A percentile compares a stretch with the other conserved stretches of the same genome.
Evolutionary conservation across 2,888 invertebrate genomes (phyloP).

Genomic region (Pterobdella sp.): DNA sequence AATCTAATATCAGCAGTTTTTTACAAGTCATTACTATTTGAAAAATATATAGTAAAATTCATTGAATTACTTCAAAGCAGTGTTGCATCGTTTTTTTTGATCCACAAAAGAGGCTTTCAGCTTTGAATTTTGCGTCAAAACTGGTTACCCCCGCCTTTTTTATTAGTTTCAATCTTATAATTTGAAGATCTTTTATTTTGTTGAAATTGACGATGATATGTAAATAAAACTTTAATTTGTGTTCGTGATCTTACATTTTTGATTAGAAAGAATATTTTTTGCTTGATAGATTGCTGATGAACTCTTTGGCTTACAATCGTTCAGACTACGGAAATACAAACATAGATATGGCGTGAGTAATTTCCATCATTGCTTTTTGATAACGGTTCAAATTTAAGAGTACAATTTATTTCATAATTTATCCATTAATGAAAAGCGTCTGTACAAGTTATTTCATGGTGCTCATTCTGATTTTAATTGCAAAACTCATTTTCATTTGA

Average conservation of each 20-base stretch:
- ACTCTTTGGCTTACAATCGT: not conserved
- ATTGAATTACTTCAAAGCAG: not conserved
- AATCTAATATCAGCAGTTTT: constrained; percentile 3
- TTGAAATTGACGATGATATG: not conserved
- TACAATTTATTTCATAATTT: not conserved
- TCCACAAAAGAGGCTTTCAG: constrained; percentile 4
- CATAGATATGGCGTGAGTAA: constrained; percentile 10
- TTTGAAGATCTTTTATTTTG: not conserved
- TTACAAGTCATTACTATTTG: not conserved
- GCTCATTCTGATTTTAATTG: not conserved
- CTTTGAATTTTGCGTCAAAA: constrained; percentile 11
- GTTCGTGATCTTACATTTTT: not conserved
- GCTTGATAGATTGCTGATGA: constrained; percentile 8
- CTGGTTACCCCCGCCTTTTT: constrained; percentile 16
- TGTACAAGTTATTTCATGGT: too few species aligned
- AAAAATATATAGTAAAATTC: not conserved
- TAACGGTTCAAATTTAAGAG: not conserved
- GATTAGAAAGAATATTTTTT: not conserved
- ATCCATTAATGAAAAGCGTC: not conserved
- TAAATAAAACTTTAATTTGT: not conserved
- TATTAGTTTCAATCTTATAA: not conserved
- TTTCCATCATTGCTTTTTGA: not conserved
- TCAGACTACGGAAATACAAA: constrained; percentile 8
- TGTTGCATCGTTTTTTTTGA: constrained; percentile 14
- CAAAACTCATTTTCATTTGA: not conserved